Evolutionary conservation across 2,113 vertebrate genomes (phyloP), one percentile per base, ranked within the genome.

Genomic region (Scomber japonicus): DNA sequence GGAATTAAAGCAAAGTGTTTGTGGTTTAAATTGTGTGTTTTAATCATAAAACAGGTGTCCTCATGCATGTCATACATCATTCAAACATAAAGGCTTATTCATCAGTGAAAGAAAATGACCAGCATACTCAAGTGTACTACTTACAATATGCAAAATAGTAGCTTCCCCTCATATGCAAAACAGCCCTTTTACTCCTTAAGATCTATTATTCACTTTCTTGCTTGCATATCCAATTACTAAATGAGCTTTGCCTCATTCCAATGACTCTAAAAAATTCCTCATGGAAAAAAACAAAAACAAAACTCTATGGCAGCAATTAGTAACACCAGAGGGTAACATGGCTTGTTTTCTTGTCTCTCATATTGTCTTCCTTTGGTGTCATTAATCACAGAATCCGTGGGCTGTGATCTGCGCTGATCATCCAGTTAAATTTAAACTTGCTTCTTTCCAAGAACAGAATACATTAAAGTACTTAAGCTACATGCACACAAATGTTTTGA

Each of bases 151-250:
- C 82, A 89, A 88, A 94, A 79, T 14, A 88, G 81, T 76, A 82
- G 87, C 78, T 91, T 88, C 80, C 89, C 73, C 81, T 89, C 77
- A 89, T 87, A 93, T 93, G 91, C 89, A 92, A 89, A 93, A 85
- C 82, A 88, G 71, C 46, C 73, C 80, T 89, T 91, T 90, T 82
- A 90, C 75, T 91, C 85, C 81, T 84, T 80, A 85, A 91, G 78
- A 92, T 84, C 91, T 91, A 89, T 93, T 93, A 93, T 91, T 92
- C 81, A 82, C 89, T 91, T 80, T 90, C 86, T 92, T 87, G 87
- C 88, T 82, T 90, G 89, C 90, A 90, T 91, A 90, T 88, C 91
- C 90, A 93, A 92, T 95, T 92, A 91, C 78, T 88, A 90, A 92
- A 92, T 87, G 81, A 82, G 80, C 85, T 91, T 81, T 88, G 88